These are phyloP conservation scores for Caenorhabditis sp. DNA, from an alignment of 2,888 invertebrate species.

Conservation along the genomic window DNA sequence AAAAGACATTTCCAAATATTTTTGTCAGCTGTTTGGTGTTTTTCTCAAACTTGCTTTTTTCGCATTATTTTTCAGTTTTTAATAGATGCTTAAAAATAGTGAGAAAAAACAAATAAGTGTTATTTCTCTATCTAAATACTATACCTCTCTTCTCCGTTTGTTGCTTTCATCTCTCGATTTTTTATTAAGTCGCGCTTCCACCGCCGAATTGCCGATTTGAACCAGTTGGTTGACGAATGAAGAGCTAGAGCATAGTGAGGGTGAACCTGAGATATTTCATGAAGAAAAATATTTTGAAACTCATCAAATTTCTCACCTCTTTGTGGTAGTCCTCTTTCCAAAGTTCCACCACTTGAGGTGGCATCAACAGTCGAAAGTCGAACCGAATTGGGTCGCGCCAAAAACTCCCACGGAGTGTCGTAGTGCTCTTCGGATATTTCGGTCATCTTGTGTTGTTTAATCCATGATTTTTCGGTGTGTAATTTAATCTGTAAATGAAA, in stretches of 20 bases:
- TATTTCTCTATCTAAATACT: neutral
- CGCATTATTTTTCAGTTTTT: no score
- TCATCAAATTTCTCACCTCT: slow-evolving; percentile 24
- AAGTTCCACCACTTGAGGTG: neutral
- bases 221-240: slow-evolving; percentile 50
- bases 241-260: slow-evolving; percentile 31
- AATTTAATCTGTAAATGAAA: slow-evolving; percentile 4
- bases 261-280: slow-evolving; percentile 29
- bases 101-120: no score
- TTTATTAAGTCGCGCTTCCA: slow-evolving; percentile 24
- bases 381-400: slow-evolving; percentile 51
- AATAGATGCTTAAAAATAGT: no score
- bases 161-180: slow-evolving; percentile 31
- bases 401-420: slow-evolving; percentile 68
- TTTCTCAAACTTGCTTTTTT: no score
- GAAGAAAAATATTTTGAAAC: neutral
- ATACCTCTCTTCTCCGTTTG: slow-evolving; percentile 12
- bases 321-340: slow-evolving; percentile 4
- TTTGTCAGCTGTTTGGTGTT: no score
- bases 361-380: slow-evolving; percentile 42
- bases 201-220: slow-evolving; percentile 47
- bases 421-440: slow-evolving; percentile 60
- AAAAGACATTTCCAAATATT: no score
- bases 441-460: slow-evolving; percentile 11
- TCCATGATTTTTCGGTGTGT: slow-evolving; percentile 12